Base-by-base conservation (phyloP, 2,888 invertebrate species). In the Deladenus siricidicola region DNA sequence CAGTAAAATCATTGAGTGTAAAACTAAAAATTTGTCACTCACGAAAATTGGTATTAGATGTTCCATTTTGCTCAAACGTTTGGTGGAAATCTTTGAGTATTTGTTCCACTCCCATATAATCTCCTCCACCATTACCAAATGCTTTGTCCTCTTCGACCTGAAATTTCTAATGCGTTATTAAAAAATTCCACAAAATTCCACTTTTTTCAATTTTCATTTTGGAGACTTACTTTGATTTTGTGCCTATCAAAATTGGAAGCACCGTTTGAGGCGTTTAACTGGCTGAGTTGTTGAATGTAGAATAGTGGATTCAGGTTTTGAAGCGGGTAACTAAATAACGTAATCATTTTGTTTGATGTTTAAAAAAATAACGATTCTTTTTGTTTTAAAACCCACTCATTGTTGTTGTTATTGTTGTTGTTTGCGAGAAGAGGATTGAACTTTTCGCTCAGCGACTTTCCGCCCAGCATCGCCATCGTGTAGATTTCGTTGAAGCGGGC, bases 401-500 rank as follows among this genome's bases (percentile, higher is more conserved):
- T 34, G 6, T 34, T 34, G 14, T n/a, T n/a, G n/a, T 34, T 14
- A 14, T 10, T 34, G 6, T 34, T 34, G 39, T 34, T 34, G 39
- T 34, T 34, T 10, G 6, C 14, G 39, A 34, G 39, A 34, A 34
- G 39, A 10, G 39, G 14, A 14, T 6, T 14, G 14, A 34, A 34
- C 39, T 34, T 34, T 14, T 34, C 39, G 6, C 39, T 14, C 39
- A 34, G 26, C 47, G 47, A 21, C 21, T 57, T 51, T 2, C 34
- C 30, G 39, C 42, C 39, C 19, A 57, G 24, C 57, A 57, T 57
- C 17, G 53, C 55, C 17, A 57, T 59, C 56, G 47, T 19, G 26
- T 47, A 47, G 10, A 57, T 56, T 34, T 57, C 57, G 53, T 57
- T 57, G 29, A 57, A 43, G 43, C 53, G 53, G 8, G 17, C 26